Evolutionary conservation across 2,888 invertebrate genomes (phyloP).

Genomic region (Falcaria lacertinaria): DNA sequence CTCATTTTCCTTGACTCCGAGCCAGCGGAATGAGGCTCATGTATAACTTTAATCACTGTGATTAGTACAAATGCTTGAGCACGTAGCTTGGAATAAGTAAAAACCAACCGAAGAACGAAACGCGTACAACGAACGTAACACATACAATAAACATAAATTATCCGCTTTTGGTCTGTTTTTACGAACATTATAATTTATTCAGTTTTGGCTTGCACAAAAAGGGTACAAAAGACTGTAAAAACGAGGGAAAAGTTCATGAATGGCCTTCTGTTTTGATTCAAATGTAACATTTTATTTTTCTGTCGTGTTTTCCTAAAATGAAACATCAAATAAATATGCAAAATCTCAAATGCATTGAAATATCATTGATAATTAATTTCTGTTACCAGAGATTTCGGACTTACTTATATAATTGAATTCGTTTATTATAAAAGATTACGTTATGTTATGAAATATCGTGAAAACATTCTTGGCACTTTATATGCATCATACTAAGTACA

Average conservation of each 20-base stretch:
- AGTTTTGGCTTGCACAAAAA: conserved; percentile 3
- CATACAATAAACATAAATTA: neutral
- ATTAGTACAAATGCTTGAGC: neutral
- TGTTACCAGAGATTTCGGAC: no score
- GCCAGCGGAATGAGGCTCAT: neutral
- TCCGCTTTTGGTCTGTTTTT: neutral
- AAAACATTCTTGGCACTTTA: no score
- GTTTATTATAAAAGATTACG: no score
- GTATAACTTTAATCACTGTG: neutral
- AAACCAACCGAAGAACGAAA: neutral
- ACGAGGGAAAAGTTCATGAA: conserved; percentile 7
- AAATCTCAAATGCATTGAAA: no score
- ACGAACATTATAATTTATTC: neutral
- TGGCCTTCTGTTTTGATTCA: conserved; percentile 10
- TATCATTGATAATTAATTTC: no score
- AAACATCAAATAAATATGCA: no score
- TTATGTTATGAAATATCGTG: no score
- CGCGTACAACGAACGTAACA: no score
- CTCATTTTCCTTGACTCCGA: neutral
- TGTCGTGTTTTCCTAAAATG: no score
- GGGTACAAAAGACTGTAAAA: conserved; percentile 8
- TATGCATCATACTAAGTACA: no score
- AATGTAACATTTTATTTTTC: no score
- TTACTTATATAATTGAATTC: no score
- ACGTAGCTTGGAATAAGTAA: neutral